Conservation (phyloP, 2,888 invertebrate species). For the Apoderus coryli region DNA sequence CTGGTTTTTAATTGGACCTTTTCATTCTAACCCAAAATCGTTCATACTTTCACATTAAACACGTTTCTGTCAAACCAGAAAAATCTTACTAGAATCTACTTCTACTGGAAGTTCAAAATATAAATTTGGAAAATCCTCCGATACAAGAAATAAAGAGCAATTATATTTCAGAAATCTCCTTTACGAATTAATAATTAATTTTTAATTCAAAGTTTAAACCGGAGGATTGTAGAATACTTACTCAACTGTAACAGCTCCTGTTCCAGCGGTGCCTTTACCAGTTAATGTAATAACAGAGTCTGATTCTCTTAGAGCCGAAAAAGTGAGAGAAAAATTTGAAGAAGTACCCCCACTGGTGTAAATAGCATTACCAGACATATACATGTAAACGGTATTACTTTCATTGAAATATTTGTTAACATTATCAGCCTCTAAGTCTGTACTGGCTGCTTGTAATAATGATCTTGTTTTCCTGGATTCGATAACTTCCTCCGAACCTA, state of each 20-base stretch:
- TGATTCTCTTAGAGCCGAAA: slow-evolving; percentile 1
- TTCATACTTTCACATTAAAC: no score
- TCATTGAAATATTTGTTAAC: no score
- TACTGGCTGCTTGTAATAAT: slow-evolving; percentile 16
- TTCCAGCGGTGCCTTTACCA: slow-evolving; percentile 9
- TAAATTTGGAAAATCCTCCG: no score
- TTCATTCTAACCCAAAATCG: no score
- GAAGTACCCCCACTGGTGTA: not conserved
- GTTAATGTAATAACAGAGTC: slow-evolving; percentile 5
- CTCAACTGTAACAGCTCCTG: slow-evolving; percentile 2
- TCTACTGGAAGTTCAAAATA: no score
- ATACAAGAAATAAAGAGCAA: no score
- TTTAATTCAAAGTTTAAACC: not conserved
- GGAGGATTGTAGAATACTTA: slow-evolving; percentile 2
- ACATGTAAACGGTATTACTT: slow-evolving; percentile 10
- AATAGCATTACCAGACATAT: slow-evolving; percentile 11
- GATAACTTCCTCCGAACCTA: slow-evolving; percentile 24
- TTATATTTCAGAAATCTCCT: no score
- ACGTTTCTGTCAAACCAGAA: no score
- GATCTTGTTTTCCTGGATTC: slow-evolving; percentile 21
- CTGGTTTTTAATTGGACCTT: no score
- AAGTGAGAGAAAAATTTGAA: slow-evolving; percentile 11
- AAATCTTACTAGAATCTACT: no score
- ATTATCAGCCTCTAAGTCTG: no score
- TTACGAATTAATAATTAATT: no score